Evolutionary conservation across 2,113 vertebrate genomes (phyloP), one percentile per base, ranked within the genome.

Genomic region (Callionymus lyra): DNA sequence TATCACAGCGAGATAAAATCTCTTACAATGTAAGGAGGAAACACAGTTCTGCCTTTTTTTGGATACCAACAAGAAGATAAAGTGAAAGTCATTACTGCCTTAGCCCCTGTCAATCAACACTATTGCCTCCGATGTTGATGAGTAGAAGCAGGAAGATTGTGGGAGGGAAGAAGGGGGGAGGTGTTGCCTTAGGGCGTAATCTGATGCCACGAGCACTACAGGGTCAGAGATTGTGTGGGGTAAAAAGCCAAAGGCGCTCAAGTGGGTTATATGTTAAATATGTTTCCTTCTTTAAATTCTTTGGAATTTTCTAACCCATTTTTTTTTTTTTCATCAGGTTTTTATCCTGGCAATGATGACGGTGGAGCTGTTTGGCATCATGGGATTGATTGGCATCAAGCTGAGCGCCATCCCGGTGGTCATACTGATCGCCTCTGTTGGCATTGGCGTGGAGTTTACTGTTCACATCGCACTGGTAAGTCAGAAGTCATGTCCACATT

Each of bases 361-460:
- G 0, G 86, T 98, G 42, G 95, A 99, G 74, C 77, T 99, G 53
- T 99, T 99, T 31, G 95, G 95, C 56, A 96, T 97, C 88, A 98
- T 99, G 95, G 95, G 94, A 43, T 86, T 99, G 47, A 97, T 99
- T 16, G 94, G 93, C 39, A 97, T 99, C 85, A 98, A 97, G 63
- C 84, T 99, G 58, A 99, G 94, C 36, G 95, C 95, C 9, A 94
- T 98, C 43, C 94, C 95, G 2, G 95, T 98, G 49, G 95, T 99
- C 73, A 98, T 98, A 76, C 78, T 99, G 52, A 89, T 99, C 2
- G 93, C 93, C 4, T 97, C 95, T 1, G 94, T 99, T 31, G 95
- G 95, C 71, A 98, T 99, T 0, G 95, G 95, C 0, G 95, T 98
- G 72, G 94, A 99, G 65, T 99, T 98, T 72, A 98, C 95, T 0